A percentile compares a stretch with the other conserved stretches of the same genome.
Conservation (phyloP, 1,140 invertebrate genomes). For the Cyclina sinensis region DNA sequence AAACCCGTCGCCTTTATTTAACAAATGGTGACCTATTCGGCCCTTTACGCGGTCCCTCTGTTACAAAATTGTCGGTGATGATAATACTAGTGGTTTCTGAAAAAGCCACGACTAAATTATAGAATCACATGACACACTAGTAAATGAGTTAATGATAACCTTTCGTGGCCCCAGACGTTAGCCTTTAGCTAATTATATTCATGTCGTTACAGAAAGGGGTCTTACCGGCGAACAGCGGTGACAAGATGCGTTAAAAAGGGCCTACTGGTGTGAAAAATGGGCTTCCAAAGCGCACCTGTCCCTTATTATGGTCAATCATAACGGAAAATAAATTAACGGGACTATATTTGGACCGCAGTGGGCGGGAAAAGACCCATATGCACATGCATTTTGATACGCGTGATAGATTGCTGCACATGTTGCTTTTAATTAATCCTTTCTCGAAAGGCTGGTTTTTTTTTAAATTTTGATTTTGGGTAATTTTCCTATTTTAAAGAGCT, state of each 20-base stretch:
- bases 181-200: constrained; percentile 64
- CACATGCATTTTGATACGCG: constrained; percentile 3
- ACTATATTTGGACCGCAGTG: constrained; percentile 9
- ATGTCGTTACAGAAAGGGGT: constrained; percentile 57
- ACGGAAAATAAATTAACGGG: constrained; percentile 41
- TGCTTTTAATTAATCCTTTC: neutral
- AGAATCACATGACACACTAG: constrained; percentile 59
- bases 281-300: constrained; percentile 36
- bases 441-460: too few species aligned
- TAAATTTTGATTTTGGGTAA: too few species aligned
- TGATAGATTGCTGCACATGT: neutral
- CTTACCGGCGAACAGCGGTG: constrained; percentile 19
- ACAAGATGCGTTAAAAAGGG: constrained; percentile 55
- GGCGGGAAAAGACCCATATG: constrained; percentile 49
- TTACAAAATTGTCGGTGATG: constrained; percentile 56
- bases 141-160: constrained; percentile 60
- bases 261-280: constrained; percentile 65
- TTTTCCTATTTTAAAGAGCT: too few species aligned
- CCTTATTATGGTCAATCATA: constrained; percentile 59
- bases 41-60: constrained; percentile 14
- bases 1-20: neutral
- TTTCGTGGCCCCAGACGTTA: constrained; percentile 40
- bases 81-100: constrained; percentile 22
- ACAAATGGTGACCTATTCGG: constrained; percentile 45
- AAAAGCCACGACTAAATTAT: constrained; percentile 61